These are phyloP conservation scores for Sarotherodon lohbergeri DNA, from an alignment of 2,113 vertebrate genomes.

Conservation along the genomic window DNA sequence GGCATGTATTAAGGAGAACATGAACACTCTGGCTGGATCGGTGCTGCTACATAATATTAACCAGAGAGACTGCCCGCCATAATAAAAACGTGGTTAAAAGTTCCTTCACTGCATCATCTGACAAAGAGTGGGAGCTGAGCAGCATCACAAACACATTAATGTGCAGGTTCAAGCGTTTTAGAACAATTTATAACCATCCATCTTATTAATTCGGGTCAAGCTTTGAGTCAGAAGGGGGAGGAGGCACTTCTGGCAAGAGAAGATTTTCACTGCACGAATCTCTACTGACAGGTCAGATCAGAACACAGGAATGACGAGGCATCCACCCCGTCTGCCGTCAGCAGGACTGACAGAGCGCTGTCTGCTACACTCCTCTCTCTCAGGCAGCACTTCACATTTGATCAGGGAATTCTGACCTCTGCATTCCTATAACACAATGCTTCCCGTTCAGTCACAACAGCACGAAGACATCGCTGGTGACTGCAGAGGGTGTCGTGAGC, in stretches of 20 bases:
- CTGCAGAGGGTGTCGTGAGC: neutral
- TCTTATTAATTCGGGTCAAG: neutral
- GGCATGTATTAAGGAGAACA: slow-evolving; percentile 36
- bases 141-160: neutral
- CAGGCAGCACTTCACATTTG: slow-evolving; percentile 12
- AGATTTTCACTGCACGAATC: neutral
- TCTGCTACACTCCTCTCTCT: slow-evolving; percentile 14
- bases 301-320: slow-evolving; percentile 25
- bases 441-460: slow-evolving; percentile 9
- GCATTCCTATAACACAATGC: neutral
- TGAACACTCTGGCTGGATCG: slow-evolving; percentile 37
- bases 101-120: slow-evolving; percentile 20
- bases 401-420: slow-evolving; percentile 41
- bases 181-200: neutral
- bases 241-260: neutral
- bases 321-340: slow-evolving; percentile 10
- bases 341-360: slow-evolving; percentile 11
- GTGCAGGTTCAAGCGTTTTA: neutral
- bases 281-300: slow-evolving; percentile 43
- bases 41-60: neutral
- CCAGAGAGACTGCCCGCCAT: neutral
- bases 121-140: neutral
- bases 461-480: neutral
- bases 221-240: neutral
- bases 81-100: slow-evolving; percentile 27